Evolutionary conservation across 2,888 invertebrate species (phyloP).

Genomic region (Yponomeuta plumbellus): DNA sequence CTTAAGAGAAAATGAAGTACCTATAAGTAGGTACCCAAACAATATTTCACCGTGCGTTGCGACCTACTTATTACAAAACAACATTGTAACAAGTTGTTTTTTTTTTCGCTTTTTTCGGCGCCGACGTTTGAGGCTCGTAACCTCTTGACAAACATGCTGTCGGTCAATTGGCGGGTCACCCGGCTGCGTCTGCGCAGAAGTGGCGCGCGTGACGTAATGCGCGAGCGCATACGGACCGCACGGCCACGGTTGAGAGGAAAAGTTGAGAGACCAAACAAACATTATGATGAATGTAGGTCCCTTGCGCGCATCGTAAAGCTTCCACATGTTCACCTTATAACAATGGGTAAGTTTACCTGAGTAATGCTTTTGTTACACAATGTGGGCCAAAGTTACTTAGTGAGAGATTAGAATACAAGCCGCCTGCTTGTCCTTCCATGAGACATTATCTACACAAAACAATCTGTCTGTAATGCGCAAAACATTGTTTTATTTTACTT

Average conservation of each 20-base stretch:
- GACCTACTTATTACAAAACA: conserved; percentile 43
- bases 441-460: too few relatives aligned
- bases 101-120: conserved; percentile 24
- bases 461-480: too few relatives aligned
- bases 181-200: conserved; percentile 42
- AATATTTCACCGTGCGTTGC: conserved; percentile 20
- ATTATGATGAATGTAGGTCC: not conserved
- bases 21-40: not conserved
- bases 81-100: conserved; percentile 10
- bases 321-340: not conserved
- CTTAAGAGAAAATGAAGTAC: not conserved
- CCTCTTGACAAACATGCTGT: conserved; percentile 44
- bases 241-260: not conserved
- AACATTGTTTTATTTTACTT: too few relatives aligned
- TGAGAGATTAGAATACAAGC: too few relatives aligned
- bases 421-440: too few relatives aligned
- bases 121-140: conserved; percentile 51
- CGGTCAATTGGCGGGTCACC: conserved; percentile 63
- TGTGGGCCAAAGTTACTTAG: too few relatives aligned
- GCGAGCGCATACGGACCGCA: conserved; percentile 30
- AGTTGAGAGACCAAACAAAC: not conserved
- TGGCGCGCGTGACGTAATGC: conserved; percentile 55
- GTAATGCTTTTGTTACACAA: too few relatives aligned
- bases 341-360: not conserved
- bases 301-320: too few relatives aligned